These are phyloP conservation scores for Caenorhabditis zanzibari DNA, from an alignment of 2,888 invertebrate genomes.

Conservation along the genomic window DNA sequence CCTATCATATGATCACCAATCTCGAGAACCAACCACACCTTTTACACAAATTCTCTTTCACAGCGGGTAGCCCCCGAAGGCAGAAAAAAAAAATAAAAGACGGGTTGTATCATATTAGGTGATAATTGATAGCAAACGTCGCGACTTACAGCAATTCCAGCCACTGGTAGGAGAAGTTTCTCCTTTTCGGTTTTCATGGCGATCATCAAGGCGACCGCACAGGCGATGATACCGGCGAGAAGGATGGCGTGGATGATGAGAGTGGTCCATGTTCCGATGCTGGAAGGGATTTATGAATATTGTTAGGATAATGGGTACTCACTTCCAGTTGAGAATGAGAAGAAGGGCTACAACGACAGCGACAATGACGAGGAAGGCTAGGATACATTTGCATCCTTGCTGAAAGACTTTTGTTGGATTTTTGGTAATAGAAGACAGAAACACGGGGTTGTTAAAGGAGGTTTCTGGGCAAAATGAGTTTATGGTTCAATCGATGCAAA, in stretches of 20 bases:
- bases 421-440: background rate
- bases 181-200: conserved; percentile 74
- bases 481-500: too few relatives aligned
- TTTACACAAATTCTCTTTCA: conserved; percentile 47
- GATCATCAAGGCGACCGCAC: conserved; percentile 57
- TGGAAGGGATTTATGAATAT: conserved; percentile 2
- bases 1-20: conserved; percentile 36
- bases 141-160: conserved; percentile 67
- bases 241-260: conserved; percentile 62
- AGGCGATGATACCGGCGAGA: conserved; percentile 50
- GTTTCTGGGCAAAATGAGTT: too few relatives aligned
- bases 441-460: too few relatives aligned
- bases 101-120: conserved; percentile 49
- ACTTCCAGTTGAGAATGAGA: conserved; percentile 65
- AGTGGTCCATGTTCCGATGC: conserved; percentile 68
- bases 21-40: conserved; percentile 54
- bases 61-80: conserved; percentile 43
- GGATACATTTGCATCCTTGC: conserved; percentile 65
- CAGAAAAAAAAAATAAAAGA: conserved; percentile 6
- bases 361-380: conserved; percentile 56
- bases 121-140: conserved; percentile 30
- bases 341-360: conserved; percentile 44
- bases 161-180: conserved; percentile 68
- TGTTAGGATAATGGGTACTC: background rate
- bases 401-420: conserved; percentile 41